Percentiles rank a stretch among this genome's conserved stretches.
These are phyloP conservation scores for Dicroscelio sp. DNA, from an alignment of 2,888 invertebrate species.

Conservation along the genomic window DNA sequence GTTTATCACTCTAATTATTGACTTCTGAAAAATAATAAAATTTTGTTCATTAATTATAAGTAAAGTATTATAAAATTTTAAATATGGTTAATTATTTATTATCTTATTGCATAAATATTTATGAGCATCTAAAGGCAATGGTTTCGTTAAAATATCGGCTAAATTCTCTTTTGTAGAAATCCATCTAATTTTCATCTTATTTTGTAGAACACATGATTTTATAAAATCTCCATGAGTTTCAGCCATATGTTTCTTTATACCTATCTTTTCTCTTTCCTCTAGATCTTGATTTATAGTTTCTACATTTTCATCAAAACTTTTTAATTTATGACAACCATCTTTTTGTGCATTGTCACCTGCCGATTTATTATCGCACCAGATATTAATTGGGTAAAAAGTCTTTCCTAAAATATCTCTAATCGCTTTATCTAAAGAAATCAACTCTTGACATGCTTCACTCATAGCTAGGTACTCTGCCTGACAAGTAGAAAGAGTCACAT, in stretches of 20 bases:
- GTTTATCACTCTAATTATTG: no score
- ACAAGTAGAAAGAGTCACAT: conserved; percentile 13
- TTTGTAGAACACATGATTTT: neutral
- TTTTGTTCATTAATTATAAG: no score
- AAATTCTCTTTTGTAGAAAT: neutral
- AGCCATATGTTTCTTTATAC: conserved; percentile 14
- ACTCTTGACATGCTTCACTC: conserved; percentile 30
- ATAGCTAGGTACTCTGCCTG: conserved; percentile 14
- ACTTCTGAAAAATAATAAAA: no score
- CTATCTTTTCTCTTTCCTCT: conserved; percentile 16
- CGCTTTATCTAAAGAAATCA: conserved; percentile 12
- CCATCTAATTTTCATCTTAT: conserved; percentile 9
- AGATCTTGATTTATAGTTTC: neutral
- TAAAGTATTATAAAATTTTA: no score
- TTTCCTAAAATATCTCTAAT: conserved; percentile 33
- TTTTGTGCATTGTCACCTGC: conserved; percentile 1
- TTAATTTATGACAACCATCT: conserved; percentile 15
- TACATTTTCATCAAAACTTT: conserved; percentile 14
- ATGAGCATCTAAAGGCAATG: conserved; percentile 1
- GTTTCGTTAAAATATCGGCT: conserved; percentile 18
- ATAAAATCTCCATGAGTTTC: conserved; percentile 24
- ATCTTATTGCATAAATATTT: neutral
- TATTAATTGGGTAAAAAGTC: conserved; percentile 6
- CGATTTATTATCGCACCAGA: conserved; percentile 21
- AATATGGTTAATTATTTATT: no score